phyloP scores from a whole-genome alignment of 2,888 invertebrate species.

The Dinocampus coccinellae region DNA sequence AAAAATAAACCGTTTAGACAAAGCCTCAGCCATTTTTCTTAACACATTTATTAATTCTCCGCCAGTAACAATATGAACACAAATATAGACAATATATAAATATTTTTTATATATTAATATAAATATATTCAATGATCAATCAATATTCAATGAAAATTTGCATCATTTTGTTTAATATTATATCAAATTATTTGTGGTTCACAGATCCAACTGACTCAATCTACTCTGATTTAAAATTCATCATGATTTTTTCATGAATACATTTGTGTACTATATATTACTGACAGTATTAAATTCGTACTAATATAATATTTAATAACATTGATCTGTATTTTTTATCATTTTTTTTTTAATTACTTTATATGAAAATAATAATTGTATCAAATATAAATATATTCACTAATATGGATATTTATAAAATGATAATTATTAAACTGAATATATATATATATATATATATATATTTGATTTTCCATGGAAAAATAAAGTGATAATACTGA shows the following conservation, averaged over 20 bases:
- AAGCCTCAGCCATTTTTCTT: background rate
- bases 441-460: no score
- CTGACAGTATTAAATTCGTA: background rate
- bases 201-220: constrained; percentile 11
- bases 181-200: constrained; percentile 24
- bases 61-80: constrained; percentile 25
- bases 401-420: no score
- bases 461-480: no score
- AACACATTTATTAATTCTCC: background rate
- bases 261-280: background rate
- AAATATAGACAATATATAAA: constrained; percentile 37
- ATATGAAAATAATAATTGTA: no score
- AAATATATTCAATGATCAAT: background rate
- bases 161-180: constrained; percentile 40
- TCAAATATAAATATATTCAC: no score
- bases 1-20: constrained; percentile 1
- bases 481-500: no score
- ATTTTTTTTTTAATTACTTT: no score
- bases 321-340: background rate
- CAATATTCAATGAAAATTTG: constrained; percentile 19
- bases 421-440: no score
- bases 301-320: background rate
- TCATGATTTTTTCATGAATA: background rate
- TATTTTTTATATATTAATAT: constrained; percentile 28
- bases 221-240: constrained; percentile 6